These are phyloP conservation scores for Agrochola litura DNA, from an alignment of 2,888 invertebrate genomes.

Conservation along the genomic window DNA sequence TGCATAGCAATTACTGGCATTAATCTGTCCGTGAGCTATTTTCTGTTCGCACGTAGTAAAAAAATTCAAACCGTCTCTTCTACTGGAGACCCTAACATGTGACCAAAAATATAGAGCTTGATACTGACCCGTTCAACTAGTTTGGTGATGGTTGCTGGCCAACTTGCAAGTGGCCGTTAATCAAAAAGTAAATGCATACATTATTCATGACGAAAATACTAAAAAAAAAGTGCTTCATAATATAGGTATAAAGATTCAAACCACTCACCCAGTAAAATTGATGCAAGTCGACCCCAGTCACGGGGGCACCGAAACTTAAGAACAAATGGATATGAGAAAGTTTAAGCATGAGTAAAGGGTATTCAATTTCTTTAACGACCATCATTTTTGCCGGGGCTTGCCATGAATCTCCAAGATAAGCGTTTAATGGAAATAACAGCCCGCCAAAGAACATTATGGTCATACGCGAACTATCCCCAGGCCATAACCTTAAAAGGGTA, in stretches of 20 bases:
- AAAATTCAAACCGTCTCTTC: too few relatives aligned
- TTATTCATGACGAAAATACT: not conserved
- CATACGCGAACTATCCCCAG: constrained; percentile 81
- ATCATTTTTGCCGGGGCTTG: constrained; percentile 82
- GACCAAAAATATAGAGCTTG: not conserved
- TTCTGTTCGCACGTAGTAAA: not conserved
- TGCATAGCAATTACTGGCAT: not conserved
- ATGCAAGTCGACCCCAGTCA: constrained; percentile 36
- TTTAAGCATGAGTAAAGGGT: constrained; percentile 82
- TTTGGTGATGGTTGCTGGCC: not conserved
- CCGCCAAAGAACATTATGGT: constrained; percentile 79
- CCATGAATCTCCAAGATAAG: constrained; percentile 87
- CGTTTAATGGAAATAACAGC: constrained; percentile 86
- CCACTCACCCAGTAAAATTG: not conserved
- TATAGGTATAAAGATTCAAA: not conserved
- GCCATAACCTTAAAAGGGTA: constrained; percentile 78
- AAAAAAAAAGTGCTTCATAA: not conserved
- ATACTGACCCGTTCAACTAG: not conserved
- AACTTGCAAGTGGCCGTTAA: not conserved
- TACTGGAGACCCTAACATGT: not conserved
- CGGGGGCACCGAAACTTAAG: constrained; percentile 67
- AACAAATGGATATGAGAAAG: constrained; percentile 73
- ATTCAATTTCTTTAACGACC: constrained; percentile 87
- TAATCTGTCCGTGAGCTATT: not conserved
- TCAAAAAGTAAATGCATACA: not conserved